Evolutionary conservation across 2,113 vertebrate species (phyloP).

Genomic region (Prunella fulvescens): DNA sequence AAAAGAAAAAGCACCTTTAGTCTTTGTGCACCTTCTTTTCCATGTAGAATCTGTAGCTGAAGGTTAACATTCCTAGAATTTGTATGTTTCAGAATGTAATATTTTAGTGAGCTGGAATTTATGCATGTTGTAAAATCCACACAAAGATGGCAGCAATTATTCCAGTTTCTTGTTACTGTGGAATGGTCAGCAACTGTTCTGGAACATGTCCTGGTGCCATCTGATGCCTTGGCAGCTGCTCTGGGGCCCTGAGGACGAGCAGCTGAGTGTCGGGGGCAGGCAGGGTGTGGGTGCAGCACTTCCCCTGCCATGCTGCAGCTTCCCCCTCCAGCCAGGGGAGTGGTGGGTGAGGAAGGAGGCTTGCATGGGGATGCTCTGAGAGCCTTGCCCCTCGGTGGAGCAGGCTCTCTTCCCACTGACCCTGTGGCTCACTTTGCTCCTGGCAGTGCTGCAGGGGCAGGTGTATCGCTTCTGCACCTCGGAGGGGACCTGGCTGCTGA

Average conservation of each 20-base stretch:
- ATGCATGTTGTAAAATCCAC: not conserved
- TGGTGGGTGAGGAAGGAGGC: rapidly evolving
- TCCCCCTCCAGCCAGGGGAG: not conserved
- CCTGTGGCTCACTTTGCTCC: not conserved
- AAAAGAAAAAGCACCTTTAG: not conserved
- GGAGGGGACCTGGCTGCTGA: slow-evolving; percentile 73
- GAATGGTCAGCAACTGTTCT: not conserved
- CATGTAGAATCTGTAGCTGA: not conserved
- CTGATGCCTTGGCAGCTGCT: not conserved
- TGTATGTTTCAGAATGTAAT: not conserved
- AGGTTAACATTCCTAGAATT: not conserved
- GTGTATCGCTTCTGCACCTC: slow-evolving; percentile 77
- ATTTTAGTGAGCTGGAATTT: not conserved
- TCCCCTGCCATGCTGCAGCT: rapidly evolving
- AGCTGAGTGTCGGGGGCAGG: rapidly evolving
- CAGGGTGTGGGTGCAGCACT: rapidly evolving
- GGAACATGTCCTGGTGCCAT: rapidly evolving
- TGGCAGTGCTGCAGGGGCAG: slow-evolving; percentile 70
- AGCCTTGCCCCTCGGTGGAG: rapidly evolving
- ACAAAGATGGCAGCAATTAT: not conserved
- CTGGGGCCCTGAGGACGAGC: rapidly evolving
- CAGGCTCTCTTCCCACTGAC: not conserved
- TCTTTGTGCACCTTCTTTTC: not conserved
- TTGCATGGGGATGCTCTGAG: not conserved
- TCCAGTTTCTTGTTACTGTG: not conserved